Evolutionary conservation across 2,797 vertebrate species (phyloP).

Genomic region (Spinus pinus): DNA sequence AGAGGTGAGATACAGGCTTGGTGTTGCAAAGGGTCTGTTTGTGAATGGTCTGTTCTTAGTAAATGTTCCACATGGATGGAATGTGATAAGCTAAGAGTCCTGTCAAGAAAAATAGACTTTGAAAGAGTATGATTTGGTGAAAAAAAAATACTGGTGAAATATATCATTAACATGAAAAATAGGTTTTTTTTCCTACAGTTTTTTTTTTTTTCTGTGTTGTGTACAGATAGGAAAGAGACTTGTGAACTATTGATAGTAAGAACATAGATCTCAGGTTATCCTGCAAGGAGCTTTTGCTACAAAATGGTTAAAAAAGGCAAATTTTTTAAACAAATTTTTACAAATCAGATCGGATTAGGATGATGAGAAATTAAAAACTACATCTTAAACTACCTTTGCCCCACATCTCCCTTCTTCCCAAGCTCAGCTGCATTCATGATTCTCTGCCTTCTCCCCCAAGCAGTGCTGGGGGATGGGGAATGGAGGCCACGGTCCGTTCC

Average conservation of each 20-base stretch:
- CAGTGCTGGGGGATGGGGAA: neutral
- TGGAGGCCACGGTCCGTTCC: fast-evolving
- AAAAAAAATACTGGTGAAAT: neutral
- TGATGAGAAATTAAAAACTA: neutral
- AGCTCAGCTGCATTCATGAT: neutral
- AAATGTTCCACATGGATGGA: neutral
- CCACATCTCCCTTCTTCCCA: neutral
- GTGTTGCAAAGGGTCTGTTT: neutral
- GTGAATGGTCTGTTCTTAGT: neutral
- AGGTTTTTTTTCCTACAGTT: neutral
- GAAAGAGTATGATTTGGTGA: neutral
- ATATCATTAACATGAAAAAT: neutral
- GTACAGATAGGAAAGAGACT: neutral
- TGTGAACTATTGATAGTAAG: neutral
- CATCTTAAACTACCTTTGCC: neutral
- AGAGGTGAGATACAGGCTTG: constrained; percentile 80
- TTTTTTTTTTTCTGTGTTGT: neutral
- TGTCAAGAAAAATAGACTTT: neutral
- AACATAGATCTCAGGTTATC: neutral
- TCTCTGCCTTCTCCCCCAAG: neutral
- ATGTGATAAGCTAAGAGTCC: neutral
- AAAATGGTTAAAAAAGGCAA: neutral
- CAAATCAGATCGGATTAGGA: neutral
- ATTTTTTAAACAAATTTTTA: neutral
- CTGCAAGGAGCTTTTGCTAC: neutral